Evolutionary conservation across 1,140 invertebrate genomes (phyloP).

Genomic region (Drosophila tristis): DNA sequence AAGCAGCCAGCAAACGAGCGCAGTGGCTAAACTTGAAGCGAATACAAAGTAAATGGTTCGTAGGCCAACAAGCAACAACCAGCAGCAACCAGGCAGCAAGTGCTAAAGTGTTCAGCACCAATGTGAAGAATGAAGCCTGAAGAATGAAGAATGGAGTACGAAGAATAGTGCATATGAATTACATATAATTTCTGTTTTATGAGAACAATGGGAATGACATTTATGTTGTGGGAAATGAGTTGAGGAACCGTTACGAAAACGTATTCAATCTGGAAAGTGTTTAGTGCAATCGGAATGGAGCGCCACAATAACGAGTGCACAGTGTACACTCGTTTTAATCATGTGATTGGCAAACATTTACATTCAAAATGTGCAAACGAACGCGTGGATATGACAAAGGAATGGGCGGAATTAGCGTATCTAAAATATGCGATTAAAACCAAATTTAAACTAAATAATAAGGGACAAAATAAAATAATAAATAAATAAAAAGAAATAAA

Average conservation of each 20-base stretch:
- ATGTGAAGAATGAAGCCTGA: slow-evolving; percentile 32
- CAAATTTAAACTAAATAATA: too few species aligned
- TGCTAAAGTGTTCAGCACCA: slow-evolving; percentile 37
- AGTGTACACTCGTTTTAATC: slow-evolving; percentile 14
- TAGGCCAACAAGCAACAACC: slow-evolving; percentile 11
- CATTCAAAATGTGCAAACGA: not conserved
- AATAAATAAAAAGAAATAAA: too few species aligned
- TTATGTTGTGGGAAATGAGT: slow-evolving; percentile 63
- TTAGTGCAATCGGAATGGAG: slow-evolving; percentile 45
- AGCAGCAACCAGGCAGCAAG: slow-evolving; percentile 1
- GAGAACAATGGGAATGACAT: slow-evolving; percentile 61
- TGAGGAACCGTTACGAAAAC: slow-evolving; percentile 47
- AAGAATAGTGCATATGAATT: slow-evolving; percentile 44
- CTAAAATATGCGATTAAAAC: too few species aligned
- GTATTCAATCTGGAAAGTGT: slow-evolving; percentile 41
- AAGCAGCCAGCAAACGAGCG: not conserved
- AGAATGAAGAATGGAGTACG: slow-evolving; percentile 15
- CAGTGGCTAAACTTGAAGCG: slow-evolving; percentile 15
- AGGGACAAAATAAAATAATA: too few species aligned
- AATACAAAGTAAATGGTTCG: slow-evolving; percentile 31
- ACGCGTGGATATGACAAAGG: too few species aligned
- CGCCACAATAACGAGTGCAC: slow-evolving; percentile 10
- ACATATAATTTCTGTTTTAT: slow-evolving; percentile 35
- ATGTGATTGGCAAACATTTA: slow-evolving; percentile 26
- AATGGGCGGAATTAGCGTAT: too few species aligned